phyloP scores from a whole-genome alignment of 37 sponge, comb jelly and placozoan species.

The Sycon ciliatum region DNA sequence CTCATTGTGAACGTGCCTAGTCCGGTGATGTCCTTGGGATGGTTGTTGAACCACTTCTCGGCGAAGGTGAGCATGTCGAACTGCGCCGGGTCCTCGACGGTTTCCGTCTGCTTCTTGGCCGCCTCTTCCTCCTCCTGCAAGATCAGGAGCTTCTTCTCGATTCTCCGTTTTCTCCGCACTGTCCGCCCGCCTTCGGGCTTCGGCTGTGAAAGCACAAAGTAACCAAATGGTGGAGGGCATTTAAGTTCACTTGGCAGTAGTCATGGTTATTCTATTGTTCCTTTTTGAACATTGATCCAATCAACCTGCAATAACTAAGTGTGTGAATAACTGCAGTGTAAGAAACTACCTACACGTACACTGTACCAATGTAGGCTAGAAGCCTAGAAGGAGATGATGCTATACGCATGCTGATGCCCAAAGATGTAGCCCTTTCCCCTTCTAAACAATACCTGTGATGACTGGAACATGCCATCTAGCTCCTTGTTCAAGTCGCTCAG shows the following conservation, averaged over 20 bases:
- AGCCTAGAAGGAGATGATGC: too few species aligned
- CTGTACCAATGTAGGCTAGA: too few species aligned
- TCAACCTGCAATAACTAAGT: too few species aligned
- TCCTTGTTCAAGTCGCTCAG: constrained; percentile 43
- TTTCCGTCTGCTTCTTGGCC: constrained; percentile 35
- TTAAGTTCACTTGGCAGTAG: too few species aligned
- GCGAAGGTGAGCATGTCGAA: constrained; percentile 79
- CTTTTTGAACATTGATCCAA: too few species aligned
- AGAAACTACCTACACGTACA: too few species aligned
- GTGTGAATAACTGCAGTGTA: too few species aligned
- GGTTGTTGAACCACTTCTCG: constrained; percentile 85
- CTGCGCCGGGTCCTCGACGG: constrained; percentile 40
- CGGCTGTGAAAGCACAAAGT: too few species aligned
- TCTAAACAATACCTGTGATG: constrained; percentile 39
- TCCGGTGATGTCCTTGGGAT: constrained; percentile 64
- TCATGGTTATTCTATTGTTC: too few species aligned
- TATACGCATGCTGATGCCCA: too few species aligned
- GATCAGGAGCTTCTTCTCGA: constrained; percentile 71
- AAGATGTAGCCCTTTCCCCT: too few species aligned
- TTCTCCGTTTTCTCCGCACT: constrained; percentile 65
- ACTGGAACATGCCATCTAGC: constrained; percentile 53
- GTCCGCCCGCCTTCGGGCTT: constrained; percentile 33
- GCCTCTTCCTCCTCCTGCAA: constrained; percentile 58
- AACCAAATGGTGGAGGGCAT: too few species aligned
- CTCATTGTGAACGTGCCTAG: constrained; percentile 62